A percentile compares a stretch with the other conserved stretches of the same genome.
Conservation (phyloP, 2,113 vertebrate genomes). For the Pao palembangensis region DNA sequence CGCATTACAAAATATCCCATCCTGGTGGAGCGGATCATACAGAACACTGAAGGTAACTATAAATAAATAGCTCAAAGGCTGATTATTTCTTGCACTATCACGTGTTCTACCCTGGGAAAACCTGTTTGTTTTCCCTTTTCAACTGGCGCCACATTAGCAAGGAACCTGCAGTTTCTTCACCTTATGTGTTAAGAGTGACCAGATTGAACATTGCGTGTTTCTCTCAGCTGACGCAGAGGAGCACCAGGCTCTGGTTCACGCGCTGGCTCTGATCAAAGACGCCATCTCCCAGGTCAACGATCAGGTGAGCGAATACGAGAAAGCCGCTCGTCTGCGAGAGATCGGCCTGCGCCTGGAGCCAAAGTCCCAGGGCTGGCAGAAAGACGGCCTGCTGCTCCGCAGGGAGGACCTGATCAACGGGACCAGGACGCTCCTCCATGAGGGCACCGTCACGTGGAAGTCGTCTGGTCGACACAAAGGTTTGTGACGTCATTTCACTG, state of each 20-base stretch:
- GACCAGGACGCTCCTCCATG: conserved; percentile 73
- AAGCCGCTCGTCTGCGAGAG: conserved; percentile 77
- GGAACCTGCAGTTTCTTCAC: too few species aligned
- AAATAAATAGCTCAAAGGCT: too few species aligned
- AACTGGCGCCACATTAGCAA: too few species aligned
- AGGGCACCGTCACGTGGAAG: conserved; percentile 84
- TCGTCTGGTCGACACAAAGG: conserved; percentile 86
- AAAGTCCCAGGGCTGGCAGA: conserved; percentile 79
- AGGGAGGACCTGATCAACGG: conserved; percentile 79
- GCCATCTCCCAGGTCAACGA: conserved; percentile 82
- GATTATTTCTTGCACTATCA: too few species aligned
- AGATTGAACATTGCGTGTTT: background rate
- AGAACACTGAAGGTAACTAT: conserved; percentile 86
- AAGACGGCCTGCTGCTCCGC: conserved; percentile 77
- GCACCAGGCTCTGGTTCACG: conserved; percentile 74
- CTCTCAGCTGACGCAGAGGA: conserved; percentile 81
- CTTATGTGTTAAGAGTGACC: too few species aligned
- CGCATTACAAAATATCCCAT: conserved; percentile 95
- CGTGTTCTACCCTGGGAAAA: too few species aligned
- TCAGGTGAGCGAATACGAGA: conserved; percentile 79
- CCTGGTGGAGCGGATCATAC: conserved; percentile 86
- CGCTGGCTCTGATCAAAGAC: conserved; percentile 81
- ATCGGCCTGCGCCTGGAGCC: conserved; percentile 81
- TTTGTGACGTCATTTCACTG: conserved; percentile 34
- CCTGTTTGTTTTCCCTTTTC: too few species aligned